These are phyloP conservation scores for Cebidichthys violaceus DNA, from an alignment of 2,113 vertebrate genomes.

Conservation along the genomic window DNA sequence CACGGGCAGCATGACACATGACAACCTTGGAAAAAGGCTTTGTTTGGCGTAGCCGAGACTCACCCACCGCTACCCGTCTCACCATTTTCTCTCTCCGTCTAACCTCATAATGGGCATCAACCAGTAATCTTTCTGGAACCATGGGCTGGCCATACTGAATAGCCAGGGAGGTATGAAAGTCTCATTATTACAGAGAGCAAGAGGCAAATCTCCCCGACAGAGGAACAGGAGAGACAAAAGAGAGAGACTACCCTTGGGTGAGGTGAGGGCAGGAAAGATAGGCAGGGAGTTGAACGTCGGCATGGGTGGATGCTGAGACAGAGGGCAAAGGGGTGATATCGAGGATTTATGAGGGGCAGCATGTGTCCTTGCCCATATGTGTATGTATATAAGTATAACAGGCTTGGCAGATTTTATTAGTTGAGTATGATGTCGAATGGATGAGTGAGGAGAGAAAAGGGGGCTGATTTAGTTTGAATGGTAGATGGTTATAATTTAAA, in stretches of 20 bases:
- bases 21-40: constrained; percentile 66
- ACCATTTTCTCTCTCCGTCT: constrained; percentile 20
- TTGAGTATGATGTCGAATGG: constrained; percentile 17
- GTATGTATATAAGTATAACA: background rate
- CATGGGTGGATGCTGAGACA: constrained; percentile 29
- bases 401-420: constrained; percentile 7
- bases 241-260: constrained; percentile 17
- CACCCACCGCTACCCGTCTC: background rate
- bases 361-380: constrained; percentile 17
- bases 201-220: constrained; percentile 51
- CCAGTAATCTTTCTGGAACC: constrained; percentile 64
- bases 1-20: constrained; percentile 67
- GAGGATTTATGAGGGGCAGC: constrained; percentile 46
- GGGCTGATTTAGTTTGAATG: background rate
- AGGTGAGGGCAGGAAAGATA: background rate
- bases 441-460: background rate
- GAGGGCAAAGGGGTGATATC: constrained; percentile 45
- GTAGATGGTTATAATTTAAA: background rate
- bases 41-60: constrained; percentile 49
- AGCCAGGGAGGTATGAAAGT: constrained; percentile 42
- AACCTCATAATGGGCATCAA: constrained; percentile 44
- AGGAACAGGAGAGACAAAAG: constrained; percentile 35
- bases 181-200: constrained; percentile 60
- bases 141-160: constrained; percentile 40
- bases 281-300: constrained; percentile 16